Percentiles rank a stretch among this genome's conserved stretches.
These are phyloP conservation scores for Globia sparganii DNA, from an alignment of 2,888 invertebrate species.

Conservation along the genomic window DNA sequence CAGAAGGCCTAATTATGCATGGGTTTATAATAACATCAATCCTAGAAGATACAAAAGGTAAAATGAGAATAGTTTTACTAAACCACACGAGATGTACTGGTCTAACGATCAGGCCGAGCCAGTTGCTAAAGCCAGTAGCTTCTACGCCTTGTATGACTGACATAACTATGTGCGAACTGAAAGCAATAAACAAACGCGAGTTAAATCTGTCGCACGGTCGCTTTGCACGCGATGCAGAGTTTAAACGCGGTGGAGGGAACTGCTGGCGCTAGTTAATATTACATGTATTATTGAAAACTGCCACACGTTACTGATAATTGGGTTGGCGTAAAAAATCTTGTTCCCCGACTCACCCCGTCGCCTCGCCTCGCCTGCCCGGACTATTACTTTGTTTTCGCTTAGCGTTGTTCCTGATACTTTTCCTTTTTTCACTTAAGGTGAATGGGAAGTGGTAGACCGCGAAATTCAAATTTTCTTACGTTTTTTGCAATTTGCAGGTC, in stretches of 20 bases:
- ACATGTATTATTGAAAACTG: background rate
- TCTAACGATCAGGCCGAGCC: background rate
- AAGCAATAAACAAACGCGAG: conserved; percentile 62
- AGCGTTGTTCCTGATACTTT: too few relatives aligned
- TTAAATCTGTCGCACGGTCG: conserved; percentile 66
- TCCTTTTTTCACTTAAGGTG: too few relatives aligned
- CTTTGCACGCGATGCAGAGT: conserved; percentile 48
- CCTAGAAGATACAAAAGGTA: background rate
- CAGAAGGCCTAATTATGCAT: background rate
- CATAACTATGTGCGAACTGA: conserved; percentile 33
- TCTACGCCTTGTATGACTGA: conserved; percentile 1
- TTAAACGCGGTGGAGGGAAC: background rate
- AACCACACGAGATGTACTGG: background rate
- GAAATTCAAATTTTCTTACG: too few relatives aligned
- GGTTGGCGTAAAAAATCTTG: background rate
- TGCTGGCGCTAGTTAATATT: background rate
- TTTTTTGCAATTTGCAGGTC: too few relatives aligned
- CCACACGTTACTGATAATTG: background rate
- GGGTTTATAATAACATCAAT: background rate
- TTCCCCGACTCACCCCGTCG: background rate
- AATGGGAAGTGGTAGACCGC: too few relatives aligned
- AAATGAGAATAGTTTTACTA: background rate
- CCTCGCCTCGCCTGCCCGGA: background rate
- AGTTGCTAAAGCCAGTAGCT: conserved; percentile 29
- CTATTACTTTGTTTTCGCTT: background rate